Percentiles rank a stretch among this genome's conserved stretches.
Evolutionary conservation across 2,797 vertebrate species (phyloP).

Genomic region (Merluccius polli): DNA sequence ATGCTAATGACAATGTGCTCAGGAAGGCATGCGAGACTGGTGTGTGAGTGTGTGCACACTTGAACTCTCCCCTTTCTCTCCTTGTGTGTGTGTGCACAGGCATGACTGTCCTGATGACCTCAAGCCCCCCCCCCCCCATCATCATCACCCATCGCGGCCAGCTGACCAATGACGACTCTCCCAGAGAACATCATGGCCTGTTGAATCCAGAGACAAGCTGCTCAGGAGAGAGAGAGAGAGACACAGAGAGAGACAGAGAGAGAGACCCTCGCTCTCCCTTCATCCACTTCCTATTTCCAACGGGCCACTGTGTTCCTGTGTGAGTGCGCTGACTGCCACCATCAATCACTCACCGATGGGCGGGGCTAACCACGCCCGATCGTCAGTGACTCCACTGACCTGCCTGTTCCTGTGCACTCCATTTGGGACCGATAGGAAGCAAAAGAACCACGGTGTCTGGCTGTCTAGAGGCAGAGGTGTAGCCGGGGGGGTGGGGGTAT

Average conservation of each 20-base stretch:
- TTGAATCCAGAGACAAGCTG: neutral
- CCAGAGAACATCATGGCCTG: neutral
- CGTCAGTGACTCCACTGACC: neutral
- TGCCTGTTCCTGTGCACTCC: neutral
- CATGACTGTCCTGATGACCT: neutral
- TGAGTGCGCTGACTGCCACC: neutral
- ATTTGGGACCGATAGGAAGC: neutral
- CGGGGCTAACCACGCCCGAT: neutral
- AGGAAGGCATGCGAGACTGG: constrained; percentile 1
- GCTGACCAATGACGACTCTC: neutral
- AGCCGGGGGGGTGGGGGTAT: neutral
- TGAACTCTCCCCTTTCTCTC: neutral
- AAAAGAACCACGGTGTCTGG: too few relatives aligned
- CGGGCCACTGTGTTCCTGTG: neutral
- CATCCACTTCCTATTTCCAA: neutral
- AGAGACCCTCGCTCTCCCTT: neutral
- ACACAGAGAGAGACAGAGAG: neutral
- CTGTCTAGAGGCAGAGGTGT: too few relatives aligned
- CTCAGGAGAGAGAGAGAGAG: neutral
- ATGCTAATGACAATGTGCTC: neutral
- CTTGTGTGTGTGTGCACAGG: neutral
- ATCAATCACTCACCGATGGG: neutral
- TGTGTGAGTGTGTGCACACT: constrained; percentile 7
- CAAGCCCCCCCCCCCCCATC: neutral
- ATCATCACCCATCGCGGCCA: neutral